Evolutionary conservation across 2,888 invertebrate species (phyloP).

Genomic region (Embidobia sp.): DNA sequence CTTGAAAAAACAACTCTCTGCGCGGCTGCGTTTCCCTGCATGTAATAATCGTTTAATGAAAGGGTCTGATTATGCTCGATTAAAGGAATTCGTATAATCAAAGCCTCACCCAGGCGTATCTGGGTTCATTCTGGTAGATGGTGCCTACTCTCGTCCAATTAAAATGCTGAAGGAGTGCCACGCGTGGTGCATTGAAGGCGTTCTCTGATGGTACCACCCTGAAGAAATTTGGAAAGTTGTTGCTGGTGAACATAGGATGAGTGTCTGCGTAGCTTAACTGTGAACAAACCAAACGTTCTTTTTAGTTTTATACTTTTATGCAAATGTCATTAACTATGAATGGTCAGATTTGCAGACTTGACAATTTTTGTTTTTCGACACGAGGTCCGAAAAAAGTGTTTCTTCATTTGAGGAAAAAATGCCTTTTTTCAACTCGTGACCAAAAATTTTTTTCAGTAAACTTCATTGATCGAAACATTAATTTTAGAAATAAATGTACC

Average conservation of each 20-base stretch:
- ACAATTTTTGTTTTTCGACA: too few species aligned
- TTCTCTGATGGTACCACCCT: conserved; percentile 98
- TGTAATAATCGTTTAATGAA: too few species aligned
- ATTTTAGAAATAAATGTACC: too few species aligned
- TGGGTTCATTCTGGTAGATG: conserved; percentile 96
- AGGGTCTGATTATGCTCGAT: conserved; percentile 30
- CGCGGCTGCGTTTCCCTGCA: conserved; percentile 6
- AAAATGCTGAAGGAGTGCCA: conserved; percentile 93
- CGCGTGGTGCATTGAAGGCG: conserved; percentile 95
- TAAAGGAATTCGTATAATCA: conserved; percentile 32
- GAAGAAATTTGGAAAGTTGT: conserved; percentile 97
- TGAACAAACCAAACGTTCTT: conserved; percentile 67
- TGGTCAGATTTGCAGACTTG: too few species aligned
- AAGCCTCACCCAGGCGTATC: conserved; percentile 91
- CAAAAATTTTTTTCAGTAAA: too few species aligned
- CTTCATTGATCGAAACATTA: too few species aligned
- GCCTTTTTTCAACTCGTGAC: too few species aligned
- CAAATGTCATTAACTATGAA: too few species aligned
- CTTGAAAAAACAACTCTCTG: conserved; percentile 11
- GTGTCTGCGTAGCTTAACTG: conserved; percentile 98
- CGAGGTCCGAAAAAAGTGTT: too few species aligned
- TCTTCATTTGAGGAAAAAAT: too few species aligned
- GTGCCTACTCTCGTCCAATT: conserved; percentile 99
- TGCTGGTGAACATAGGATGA: conserved; percentile 97
- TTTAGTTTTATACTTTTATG: too few species aligned